Evolutionary conservation across 2,888 invertebrate species (phyloP), one percentile per base, ranked within the genome.

Genomic region (Adelognathus sp.): DNA sequence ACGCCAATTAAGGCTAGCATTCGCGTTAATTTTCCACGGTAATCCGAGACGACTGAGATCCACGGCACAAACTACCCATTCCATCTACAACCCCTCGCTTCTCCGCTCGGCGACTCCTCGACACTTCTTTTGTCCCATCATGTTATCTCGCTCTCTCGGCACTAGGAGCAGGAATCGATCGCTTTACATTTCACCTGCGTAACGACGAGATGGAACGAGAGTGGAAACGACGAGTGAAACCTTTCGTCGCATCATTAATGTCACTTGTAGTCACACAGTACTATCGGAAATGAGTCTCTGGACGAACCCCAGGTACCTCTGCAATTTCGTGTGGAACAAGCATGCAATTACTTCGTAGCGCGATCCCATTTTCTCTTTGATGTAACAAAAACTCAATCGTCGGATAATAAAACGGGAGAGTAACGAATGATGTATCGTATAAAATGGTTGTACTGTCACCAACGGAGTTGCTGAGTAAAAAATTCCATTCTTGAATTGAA

Each of bases 1-100:
- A 79, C 74, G 74, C 74, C 79, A 79, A 79, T 79, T 79, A 79
- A 70, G 66, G 36, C 60, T 46, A 24, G 71, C 63, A 75, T 74
- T 79, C 66, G 64, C 74, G 60, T 70, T 73, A 79, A 75, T 79
- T 79, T 79, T 71, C 54, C 36, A 67, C 58, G 58, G 74, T 75
- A 75, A 79, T 75, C 60, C 74, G 74, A 71, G 71, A 75, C 39
- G 70, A 73, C 58, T 58, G 63, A 31, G 44, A 67, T 61, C 18
- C 46, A 18, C 16, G 18, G 33, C 1, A 29, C 16, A 24, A 16
- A 56, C 41, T 52, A 56, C 14, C 27, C 64, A 1, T 9, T 56
- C 33, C 41, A 60, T 41, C 31, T 16, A 46, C 67, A 7, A 46
- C 33, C 21, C 50, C 36, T 29, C 58, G 29, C 14, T 39, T 66